These are phyloP conservation scores for Euura lappo DNA, from an alignment of 1,140 invertebrate species.

Conservation along the genomic window DNA sequence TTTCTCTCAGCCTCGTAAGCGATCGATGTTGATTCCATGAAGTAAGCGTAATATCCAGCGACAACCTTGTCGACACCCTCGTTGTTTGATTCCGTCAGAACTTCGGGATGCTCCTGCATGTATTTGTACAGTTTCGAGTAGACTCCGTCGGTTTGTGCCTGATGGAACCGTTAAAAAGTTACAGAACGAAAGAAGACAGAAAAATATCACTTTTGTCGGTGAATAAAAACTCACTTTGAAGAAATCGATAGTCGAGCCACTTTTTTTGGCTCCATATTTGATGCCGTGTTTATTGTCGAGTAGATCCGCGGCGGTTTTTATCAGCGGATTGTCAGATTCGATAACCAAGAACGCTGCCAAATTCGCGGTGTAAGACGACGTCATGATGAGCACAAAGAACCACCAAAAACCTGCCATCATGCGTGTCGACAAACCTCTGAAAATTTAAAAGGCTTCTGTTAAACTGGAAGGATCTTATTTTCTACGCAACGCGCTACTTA, in stretches of 20 bases:
- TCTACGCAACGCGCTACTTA: constrained; percentile 47
- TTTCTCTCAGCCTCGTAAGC: constrained; percentile 84
- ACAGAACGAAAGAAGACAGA: background rate
- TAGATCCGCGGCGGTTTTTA: constrained; percentile 86
- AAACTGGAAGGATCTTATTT: background rate
- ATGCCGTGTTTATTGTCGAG: constrained; percentile 72
- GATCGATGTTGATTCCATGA: constrained; percentile 90
- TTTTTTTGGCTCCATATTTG: constrained; percentile 83
- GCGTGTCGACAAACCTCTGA: constrained; percentile 79
- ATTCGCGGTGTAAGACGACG: constrained; percentile 96
- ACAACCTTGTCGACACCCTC: constrained; percentile 73
- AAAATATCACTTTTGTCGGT: background rate
- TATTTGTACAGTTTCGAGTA: constrained; percentile 84
- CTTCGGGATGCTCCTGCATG: constrained; percentile 70
- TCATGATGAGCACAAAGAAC: constrained; percentile 95
- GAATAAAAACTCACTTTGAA: constrained; percentile 72
- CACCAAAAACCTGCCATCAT: constrained; percentile 87
- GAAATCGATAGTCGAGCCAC: constrained; percentile 85
- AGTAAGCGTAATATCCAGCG: constrained; percentile 77
- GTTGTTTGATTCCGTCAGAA: constrained; percentile 73
- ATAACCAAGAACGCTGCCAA: constrained; percentile 94
- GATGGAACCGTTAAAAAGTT: background rate
- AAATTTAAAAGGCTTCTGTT: constrained; percentile 22
- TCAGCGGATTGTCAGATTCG: constrained; percentile 81
- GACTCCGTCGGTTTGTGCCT: constrained; percentile 72